These are phyloP conservation scores for Electrona antarctica DNA, from an alignment of 2,113 vertebrate species.

Conservation along the genomic window DNA sequence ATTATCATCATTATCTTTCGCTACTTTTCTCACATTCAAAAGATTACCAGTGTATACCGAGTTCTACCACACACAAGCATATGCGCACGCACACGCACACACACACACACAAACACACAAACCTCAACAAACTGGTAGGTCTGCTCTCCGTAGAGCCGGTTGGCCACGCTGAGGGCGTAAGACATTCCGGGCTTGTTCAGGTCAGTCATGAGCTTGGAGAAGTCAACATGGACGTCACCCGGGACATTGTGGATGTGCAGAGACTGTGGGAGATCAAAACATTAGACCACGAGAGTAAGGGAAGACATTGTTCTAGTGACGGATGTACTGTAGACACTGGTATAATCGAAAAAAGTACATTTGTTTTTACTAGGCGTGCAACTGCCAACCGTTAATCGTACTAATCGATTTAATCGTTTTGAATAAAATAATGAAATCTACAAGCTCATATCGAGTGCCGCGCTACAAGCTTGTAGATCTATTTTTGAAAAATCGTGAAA, in stretches of 20 bases:
- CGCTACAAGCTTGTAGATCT: background rate
- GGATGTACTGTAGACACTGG: background rate
- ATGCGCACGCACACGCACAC: background rate
- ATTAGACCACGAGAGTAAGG: slow-evolving; percentile 3
- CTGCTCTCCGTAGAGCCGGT: slow-evolving; percentile 87
- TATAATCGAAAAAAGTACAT: background rate
- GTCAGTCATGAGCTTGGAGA: slow-evolving; percentile 76
- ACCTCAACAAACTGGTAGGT: slow-evolving; percentile 86
- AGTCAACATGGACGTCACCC: slow-evolving; percentile 77
- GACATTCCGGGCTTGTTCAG: slow-evolving; percentile 80
- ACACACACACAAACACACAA: slow-evolving; percentile 39
- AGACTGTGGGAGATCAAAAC: slow-evolving; percentile 53
- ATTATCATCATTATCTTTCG: too few relatives aligned
- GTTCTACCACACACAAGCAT: background rate
- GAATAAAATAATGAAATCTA: background rate
- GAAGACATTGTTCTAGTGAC: background rate
- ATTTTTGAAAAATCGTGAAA: too few relatives aligned
- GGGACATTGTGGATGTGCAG: slow-evolving; percentile 47
- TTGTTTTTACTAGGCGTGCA: too few relatives aligned
- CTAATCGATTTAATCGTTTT: background rate
- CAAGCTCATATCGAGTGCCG: background rate
- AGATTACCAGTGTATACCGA: too few relatives aligned
- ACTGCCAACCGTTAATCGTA: background rate
- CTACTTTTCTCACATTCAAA: too few relatives aligned
- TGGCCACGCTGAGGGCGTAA: slow-evolving; percentile 85